Base-by-base conservation (phyloP, 2,888 invertebrate genomes). In the Dioctria rufipes region DNA sequence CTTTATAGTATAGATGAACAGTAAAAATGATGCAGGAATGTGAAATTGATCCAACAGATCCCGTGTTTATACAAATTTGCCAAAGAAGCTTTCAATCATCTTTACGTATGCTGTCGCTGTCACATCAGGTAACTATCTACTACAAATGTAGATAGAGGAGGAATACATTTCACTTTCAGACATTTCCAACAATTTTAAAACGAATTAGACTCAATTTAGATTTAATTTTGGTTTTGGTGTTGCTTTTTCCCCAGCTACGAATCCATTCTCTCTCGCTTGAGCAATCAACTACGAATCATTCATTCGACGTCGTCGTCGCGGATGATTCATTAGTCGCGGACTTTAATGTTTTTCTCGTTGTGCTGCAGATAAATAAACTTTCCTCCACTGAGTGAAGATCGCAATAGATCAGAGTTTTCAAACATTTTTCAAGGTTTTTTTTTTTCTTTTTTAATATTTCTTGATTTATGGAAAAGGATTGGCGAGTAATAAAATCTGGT, bases 21-120 rank as follows among this genome's bases (percentile, higher is more conserved):
- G 49, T 2, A 9, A 86, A 84, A 83, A 87, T 87, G 87, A 87
- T 87, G 87, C 82, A 83, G 13, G 87, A 87, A 85, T 86, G 84
- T 81, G 80, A 85, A 80, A 83, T 86, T 58, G 86, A 85, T 81
- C 84, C 85, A 69, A 85, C 84, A 80, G 86, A 87, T 84, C 87
- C 87, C 5, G 83, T 86, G 75, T 86, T 85, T 83, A 80, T 83
- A 58, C 79, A 83, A 78, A 82, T 79, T 39, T 79, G 54, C 40
- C 63, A 58, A n/a, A 75, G 60, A 42, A 42, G 43, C 71, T 51
- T 49, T 1, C 58, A 58, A 42, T 40, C 49, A n/a, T 40, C 73
- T 37, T 6, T 73, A 49, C 54, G 8, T 6, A 40, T 39, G 8
- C 37, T 37, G 13, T 39, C 25, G 63, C 8, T 13, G 5, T 8